Evolutionary conservation across 2,113 vertebrate species (phyloP).

Genomic region (Ascaphus truei): DNA sequence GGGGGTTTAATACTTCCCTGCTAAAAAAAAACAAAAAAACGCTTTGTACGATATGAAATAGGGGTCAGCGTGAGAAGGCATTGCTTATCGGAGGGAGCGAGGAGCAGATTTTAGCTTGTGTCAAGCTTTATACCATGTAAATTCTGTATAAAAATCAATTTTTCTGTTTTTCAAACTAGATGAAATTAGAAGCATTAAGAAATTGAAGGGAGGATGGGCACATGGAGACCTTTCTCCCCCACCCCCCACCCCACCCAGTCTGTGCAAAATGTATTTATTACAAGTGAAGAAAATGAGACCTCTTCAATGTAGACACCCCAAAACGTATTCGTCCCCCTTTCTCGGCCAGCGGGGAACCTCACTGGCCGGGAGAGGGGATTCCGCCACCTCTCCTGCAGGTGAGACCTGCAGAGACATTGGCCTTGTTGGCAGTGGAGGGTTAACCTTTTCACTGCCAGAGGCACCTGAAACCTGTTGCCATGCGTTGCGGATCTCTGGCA

Average conservation of each 20-base stretch:
- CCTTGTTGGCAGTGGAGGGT: no score
- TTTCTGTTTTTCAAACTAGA: conserved; percentile 52
- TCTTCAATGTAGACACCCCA: no score
- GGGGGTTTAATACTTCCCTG: conserved; percentile 4
- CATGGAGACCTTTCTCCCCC: conserved; percentile 49
- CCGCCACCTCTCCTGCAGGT: no score
- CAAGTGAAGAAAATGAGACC: conserved; percentile 62
- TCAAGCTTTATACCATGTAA: conserved; percentile 97
- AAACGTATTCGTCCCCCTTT: no score
- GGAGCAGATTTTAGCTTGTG: conserved; percentile 94
- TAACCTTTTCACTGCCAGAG: background rate
- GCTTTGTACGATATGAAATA: conserved; percentile 46
- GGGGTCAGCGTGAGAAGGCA: background rate
- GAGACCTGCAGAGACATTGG: no score
- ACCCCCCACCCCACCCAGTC: no score
- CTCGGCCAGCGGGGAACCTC: no score
- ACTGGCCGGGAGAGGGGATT: no score
- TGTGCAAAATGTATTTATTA: conserved; percentile 80
- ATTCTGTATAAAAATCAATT: conserved; percentile 88
- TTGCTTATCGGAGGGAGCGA: conserved; percentile 60
- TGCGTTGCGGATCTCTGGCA: background rate
- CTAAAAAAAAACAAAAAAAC: conserved; percentile 51
- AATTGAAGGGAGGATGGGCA: conserved; percentile 58
- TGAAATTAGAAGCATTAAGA: conserved; percentile 61
- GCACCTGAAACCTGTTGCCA: background rate